Conservation (phyloP, 2,888 invertebrate species). For the Odontocolon sp. region DNA sequence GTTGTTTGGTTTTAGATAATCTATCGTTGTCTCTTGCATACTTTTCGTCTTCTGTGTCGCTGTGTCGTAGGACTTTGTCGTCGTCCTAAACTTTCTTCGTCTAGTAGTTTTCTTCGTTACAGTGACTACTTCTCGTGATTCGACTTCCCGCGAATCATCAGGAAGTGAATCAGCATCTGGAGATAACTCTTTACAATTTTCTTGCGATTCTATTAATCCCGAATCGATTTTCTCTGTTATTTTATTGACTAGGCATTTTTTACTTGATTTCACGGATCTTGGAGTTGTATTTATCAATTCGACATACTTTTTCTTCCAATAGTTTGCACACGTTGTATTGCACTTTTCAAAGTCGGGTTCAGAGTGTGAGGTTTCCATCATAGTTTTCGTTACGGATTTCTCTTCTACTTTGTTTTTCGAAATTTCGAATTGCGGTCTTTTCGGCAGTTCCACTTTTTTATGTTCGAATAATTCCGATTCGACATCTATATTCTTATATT, state of each 20-base stretch:
- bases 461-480: constrained; percentile 30
- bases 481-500: constrained; percentile 3
- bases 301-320: constrained; percentile 54
- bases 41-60: background rate
- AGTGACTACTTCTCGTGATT: constrained; percentile 11
- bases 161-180: background rate
- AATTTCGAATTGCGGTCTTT: constrained; percentile 11
- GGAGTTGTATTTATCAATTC: constrained; percentile 31
- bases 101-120: constrained; percentile 14
- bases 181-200: constrained; percentile 8
- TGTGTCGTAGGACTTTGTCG: background rate
- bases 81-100: background rate
- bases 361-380: background rate
- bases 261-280: background rate
- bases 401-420: background rate
- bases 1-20: constrained; percentile 7
- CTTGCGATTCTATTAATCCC: constrained; percentile 56
- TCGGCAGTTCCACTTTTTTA: constrained; percentile 27
- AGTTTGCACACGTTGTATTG: constrained; percentile 43
- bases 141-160: constrained; percentile 12
- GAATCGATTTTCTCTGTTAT: constrained; percentile 60
- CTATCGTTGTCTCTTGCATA: background rate
- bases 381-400: background rate
- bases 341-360: constrained; percentile 46
- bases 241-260: background rate